These are phyloP conservation scores for Semotilus atromaculatus DNA, from an alignment of 2,797 vertebrate genomes.

Conservation along the genomic window DNA sequence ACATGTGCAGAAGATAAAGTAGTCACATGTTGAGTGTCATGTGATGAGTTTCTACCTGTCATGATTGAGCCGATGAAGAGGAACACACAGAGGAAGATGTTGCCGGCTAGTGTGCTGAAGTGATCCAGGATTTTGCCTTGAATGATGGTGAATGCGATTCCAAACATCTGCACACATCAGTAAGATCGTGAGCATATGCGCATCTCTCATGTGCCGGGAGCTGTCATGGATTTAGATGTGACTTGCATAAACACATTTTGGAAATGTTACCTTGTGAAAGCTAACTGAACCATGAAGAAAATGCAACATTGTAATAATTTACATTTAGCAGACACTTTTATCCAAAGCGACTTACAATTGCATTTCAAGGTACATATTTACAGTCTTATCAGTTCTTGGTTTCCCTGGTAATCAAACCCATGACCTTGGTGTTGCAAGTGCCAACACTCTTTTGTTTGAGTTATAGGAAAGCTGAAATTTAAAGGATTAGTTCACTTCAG, in stretches of 20 bases:
- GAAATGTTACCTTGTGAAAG: background rate
- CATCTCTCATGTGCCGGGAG: too few species aligned
- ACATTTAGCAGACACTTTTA: too few species aligned
- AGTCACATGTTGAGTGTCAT: background rate
- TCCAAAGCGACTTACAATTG: too few species aligned
- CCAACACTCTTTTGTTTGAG: too few species aligned
- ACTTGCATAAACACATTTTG: background rate
- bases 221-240: background rate
- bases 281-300: background rate
- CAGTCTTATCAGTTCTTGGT: too few species aligned
- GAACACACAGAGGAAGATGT: constrained; percentile 89
- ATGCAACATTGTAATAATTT: background rate
- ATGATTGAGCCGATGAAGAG: constrained; percentile 84
- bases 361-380: too few species aligned
- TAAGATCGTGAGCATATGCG: background rate
- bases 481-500: too few species aligned
- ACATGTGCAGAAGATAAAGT: background rate
- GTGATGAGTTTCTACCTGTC: constrained; percentile 78
- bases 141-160: constrained; percentile 92
- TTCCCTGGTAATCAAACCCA: too few species aligned
- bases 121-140: constrained; percentile 90
- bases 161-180: constrained; percentile 86
- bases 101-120: constrained; percentile 84
- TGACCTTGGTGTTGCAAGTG: too few species aligned
- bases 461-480: too few species aligned